Evolutionary conservation across 2,113 vertebrate genomes (phyloP), one percentile per base, ranked within the genome.

Genomic region (Pseudorasbora parva): DNA sequence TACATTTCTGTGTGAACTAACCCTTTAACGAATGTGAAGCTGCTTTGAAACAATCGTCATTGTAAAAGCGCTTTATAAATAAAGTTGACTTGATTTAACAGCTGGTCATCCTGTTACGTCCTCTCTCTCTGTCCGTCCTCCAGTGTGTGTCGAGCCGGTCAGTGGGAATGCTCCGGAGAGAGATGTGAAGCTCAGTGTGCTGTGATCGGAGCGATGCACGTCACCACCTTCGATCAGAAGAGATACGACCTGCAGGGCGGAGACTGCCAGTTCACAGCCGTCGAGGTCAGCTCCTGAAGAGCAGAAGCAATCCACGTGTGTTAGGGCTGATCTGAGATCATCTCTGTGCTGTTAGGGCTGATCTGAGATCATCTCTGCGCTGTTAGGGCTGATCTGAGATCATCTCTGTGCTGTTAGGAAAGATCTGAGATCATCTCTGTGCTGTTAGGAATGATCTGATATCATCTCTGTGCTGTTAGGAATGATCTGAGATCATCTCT

Each of bases 201-300:
- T 0, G 87, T 98, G 79, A 91, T 96, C 5, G 95, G 94, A 0
- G 92, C 93, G 0, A 88, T 93, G 2, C 96, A 98, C 84, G 94
- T 96, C 54, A 66, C 93, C 87, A 98, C 96, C 30, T 98, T 97
- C 12, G 97, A 97, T 83, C 91, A 91, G 87, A 96, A 93, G 86
- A 92, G 92, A 86, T 98, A 95, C 87, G 93, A 93, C 2, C 93
- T 97, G 30, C 90, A 83, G 0, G 91, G 95, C 0, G 0, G 81
- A 56, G 90, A 93, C 71, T 97, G 96, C 74, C 80, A 89, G 7
- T 95, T 96, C 85, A 91, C 66, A 12, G 92, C 94, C 69, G 93
- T 96, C 77, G 95, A 97, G 96, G 97, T 97, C 86, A 92, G 93
- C 11, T 7, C 21, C 41, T 66, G 33, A 1, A 69, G 57, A 76